Evolutionary conservation across 2,113 vertebrate species (phyloP).

Genomic region (Halcyon senegalensis): DNA sequence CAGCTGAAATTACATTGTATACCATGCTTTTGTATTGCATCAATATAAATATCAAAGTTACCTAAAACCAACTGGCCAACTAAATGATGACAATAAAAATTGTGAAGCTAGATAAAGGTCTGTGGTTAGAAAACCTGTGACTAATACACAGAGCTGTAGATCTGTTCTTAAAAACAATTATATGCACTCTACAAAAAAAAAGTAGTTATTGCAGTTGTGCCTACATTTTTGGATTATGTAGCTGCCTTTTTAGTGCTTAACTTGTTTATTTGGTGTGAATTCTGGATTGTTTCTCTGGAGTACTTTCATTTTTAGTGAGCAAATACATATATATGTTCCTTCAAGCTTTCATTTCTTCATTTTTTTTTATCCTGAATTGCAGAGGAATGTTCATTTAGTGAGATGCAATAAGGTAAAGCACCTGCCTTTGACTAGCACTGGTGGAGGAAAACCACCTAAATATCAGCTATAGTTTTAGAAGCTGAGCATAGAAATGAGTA

Average conservation of each 20-base stretch:
- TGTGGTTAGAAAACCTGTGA: background rate
- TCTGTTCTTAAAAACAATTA: background rate
- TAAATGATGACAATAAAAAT: background rate
- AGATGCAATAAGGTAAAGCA: background rate
- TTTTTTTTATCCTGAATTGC: background rate
- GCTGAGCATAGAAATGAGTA: background rate
- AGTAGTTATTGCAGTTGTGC: rapidly evolving
- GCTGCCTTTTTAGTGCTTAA: background rate
- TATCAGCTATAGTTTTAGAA: background rate
- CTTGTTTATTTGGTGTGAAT: background rate
- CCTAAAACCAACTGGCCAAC: background rate
- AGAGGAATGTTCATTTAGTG: background rate
- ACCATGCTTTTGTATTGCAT: background rate
- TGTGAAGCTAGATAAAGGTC: background rate
- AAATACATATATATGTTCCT: background rate
- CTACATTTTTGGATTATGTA: background rate
- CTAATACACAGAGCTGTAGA: background rate
- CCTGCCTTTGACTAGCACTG: background rate
- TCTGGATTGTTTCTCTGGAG: background rate
- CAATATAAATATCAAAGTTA: background rate
- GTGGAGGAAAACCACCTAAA: background rate
- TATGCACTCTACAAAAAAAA: background rate
- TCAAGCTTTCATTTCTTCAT: background rate
- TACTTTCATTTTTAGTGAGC: background rate
- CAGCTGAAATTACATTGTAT: background rate